Evolutionary conservation across 2,888 invertebrate species (phyloP), one percentile per base, ranked within the genome.

Genomic region (Amorpha juglandis): DNA sequence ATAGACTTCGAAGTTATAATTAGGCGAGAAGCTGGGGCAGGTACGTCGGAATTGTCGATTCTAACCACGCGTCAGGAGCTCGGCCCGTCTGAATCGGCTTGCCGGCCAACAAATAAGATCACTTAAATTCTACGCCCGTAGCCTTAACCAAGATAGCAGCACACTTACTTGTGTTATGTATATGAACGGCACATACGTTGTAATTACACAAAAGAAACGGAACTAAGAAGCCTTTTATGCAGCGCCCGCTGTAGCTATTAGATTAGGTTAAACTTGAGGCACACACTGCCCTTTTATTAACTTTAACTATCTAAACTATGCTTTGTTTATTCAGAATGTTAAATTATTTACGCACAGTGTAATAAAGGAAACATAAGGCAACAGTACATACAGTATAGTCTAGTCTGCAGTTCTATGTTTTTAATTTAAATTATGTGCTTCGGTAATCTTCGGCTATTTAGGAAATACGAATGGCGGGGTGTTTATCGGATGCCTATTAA

Each of bases 181-280:
- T 88, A 87, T 87, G 86, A 84, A 88, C 78, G 81, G 77, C 74
- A 78, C 81, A 82, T 82, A 86, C 78, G 80, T 77, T 76, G 87
- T 89, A 89, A 91, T 91, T 90, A 89, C 90, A 90, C 90, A 90
- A 89, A 89, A 88, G 88, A 86, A 91, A 88, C 82, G 79, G 80
- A 82, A 81, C 79, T 80, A 79, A 81, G 82, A 78, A 80, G 83
- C 77, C 79, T 80, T 82, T 88, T 84, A 80, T 86, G 82, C 83
- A 82, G 81, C 78, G 47, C 35, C 14, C 19, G 42, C 47, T 16
- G 55, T 48, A 19, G 21, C 48, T 64, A 47, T 65, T 65, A 65
- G 64, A 55, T 64, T 19, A 7, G 19, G 19, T 16, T 64, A 11
- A 27, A 58, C 48, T 48, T 42, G 33, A 33, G 6, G 35, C 47